Evolutionary conservation across 1,140 invertebrate species (phyloP).

Genomic region (Agrilus planipennis): DNA sequence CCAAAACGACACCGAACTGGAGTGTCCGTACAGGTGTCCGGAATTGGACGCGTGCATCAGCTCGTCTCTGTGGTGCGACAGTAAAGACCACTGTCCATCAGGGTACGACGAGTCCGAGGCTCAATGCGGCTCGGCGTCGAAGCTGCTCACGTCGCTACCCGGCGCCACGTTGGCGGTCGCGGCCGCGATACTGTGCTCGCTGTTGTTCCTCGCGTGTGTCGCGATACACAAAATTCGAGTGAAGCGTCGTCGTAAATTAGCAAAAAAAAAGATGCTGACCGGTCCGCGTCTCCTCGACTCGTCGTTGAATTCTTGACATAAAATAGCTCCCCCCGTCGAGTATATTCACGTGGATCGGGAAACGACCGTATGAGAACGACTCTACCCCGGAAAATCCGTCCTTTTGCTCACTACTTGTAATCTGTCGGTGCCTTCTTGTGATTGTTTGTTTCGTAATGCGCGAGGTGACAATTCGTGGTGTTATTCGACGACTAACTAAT

Average conservation of each 20-base stretch:
- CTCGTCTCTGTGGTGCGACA: slow-evolving; percentile 76
- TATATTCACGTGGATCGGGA: slow-evolving; percentile 81
- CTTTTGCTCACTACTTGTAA: slow-evolving; percentile 33
- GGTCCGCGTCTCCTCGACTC: slow-evolving; percentile 27
- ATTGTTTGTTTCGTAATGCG: too few relatives aligned
- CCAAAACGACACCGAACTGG: slow-evolving; percentile 46
- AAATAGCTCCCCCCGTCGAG: slow-evolving; percentile 75
- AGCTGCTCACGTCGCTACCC: slow-evolving; percentile 30
- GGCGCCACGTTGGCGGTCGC: slow-evolving; percentile 44
- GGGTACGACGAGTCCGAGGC: slow-evolving; percentile 69
- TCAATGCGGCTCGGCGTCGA: slow-evolving; percentile 47
- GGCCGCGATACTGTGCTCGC: slow-evolving; percentile 40
- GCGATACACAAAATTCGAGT: slow-evolving; percentile 31
- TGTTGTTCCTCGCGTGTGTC: slow-evolving; percentile 40
- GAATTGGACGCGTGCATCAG: slow-evolving; percentile 83
- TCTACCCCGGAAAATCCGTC: slow-evolving; percentile 29
- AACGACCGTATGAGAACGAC: slow-evolving; percentile 62
- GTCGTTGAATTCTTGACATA: slow-evolving; percentile 58
- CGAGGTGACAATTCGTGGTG: too few relatives aligned
- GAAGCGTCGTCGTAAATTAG: slow-evolving; percentile 34
- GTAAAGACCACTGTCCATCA: slow-evolving; percentile 69
- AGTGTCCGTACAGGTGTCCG: slow-evolving; percentile 66
- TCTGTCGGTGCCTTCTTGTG: slow-evolving; percentile 19
- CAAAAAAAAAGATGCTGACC: slow-evolving; percentile 42
- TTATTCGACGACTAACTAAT: too few relatives aligned